These are phyloP conservation scores for Anniella stebbinsi DNA, from an alignment of 2,797 vertebrate species.

Conservation along the genomic window DNA sequence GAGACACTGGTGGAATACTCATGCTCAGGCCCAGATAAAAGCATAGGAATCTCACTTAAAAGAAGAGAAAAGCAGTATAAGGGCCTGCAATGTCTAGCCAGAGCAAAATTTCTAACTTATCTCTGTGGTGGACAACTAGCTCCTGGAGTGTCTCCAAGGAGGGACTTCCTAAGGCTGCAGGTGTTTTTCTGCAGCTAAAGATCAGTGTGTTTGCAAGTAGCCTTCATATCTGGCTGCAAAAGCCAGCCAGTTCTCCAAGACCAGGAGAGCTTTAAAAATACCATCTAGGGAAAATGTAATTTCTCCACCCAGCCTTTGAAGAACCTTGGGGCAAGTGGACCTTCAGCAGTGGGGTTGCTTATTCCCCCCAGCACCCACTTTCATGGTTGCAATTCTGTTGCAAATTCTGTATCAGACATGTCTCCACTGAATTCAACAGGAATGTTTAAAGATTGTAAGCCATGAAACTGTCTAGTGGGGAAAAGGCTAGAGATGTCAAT, in stretches of 20 bases:
- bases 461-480: background rate
- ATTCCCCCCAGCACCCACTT: too few relatives aligned
- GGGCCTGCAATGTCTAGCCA: background rate
- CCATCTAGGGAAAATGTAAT: background rate
- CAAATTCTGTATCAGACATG: background rate
- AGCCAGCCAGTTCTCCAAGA: background rate
- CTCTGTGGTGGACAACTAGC: background rate
- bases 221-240: background rate
- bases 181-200: background rate
- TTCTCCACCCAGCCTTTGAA: background rate
- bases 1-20: background rate
- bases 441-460: background rate
- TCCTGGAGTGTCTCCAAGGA: background rate
- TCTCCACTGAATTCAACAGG: too few relatives aligned
- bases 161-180: background rate
- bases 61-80: background rate
- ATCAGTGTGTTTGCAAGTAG: background rate
- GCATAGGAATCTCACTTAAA: background rate
- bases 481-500: too few relatives aligned
- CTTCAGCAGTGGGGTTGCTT: background rate
- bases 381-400: background rate
- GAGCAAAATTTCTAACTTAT: background rate
- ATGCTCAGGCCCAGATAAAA: background rate
- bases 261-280: background rate
- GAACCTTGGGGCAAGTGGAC: background rate